Evolutionary conservation across 2,113 vertebrate genomes (phyloP), one percentile per base, ranked within the genome.

Genomic region (Micronycteris hirsuta): DNA sequence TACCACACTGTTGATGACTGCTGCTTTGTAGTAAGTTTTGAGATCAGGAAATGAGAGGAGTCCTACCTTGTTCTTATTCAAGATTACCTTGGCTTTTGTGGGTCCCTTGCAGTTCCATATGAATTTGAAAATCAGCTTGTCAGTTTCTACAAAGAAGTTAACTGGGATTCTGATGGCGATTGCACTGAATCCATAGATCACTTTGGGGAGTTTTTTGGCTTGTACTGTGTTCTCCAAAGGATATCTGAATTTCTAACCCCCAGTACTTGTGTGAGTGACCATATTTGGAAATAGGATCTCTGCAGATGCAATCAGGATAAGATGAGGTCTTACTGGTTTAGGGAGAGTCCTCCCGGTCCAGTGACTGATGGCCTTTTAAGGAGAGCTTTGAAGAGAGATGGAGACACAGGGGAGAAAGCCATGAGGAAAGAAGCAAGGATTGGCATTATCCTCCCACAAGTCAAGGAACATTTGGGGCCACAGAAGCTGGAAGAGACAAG

Each of bases 31-130:
- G 14, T 61, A 54, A 61, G 58, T 83, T 93, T 86, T 78, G 76
- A 87, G 45, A 54, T 80, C 11, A 43, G n/a, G 63, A 63, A 71
- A 16, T 71, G 16, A 67, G 33, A 47, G 38, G 28, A 26, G 11
- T 41, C n/a, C 43, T 94, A 71, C n/a, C 80, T 91, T 52, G 31
- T 85, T 84, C 2, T 85, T 86, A 91, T 86, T 54, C n/a, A 94
- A 73, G 43, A 63, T 85, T 80, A 19, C 58, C 70, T 86, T 93
- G 15, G 20, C 47, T 36, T 9, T 94, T 67, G 14, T n/a, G 47
- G 38, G 36, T 67, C 58, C 17, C 33, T 85, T 56, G 12, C 8
- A 90, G 47, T 89, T 61, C 24, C 16, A 13, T 92, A 4, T 45
- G 24, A 90, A 82, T 52, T 89, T 74, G 86, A 86, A 17, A 81